phyloP scores from a whole-genome alignment of 2,888 invertebrate species.

The Anaspis maculata region DNA sequence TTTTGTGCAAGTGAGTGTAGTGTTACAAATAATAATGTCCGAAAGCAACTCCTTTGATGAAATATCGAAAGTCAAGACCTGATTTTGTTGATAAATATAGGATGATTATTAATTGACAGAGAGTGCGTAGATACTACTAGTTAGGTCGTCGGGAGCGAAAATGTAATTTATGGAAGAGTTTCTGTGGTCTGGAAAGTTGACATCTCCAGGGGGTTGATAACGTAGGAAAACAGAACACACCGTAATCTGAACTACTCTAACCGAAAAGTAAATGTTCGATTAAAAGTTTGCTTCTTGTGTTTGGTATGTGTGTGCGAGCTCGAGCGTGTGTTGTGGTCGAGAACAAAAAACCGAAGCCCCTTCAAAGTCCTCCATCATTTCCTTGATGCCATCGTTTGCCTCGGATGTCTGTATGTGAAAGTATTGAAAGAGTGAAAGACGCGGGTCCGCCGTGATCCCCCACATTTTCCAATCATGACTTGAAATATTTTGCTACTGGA shows the following conservation, averaged over 20 bases:
- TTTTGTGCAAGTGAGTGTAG: too few species aligned
- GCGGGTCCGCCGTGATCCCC: conserved; percentile 6
- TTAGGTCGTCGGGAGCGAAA: too few species aligned
- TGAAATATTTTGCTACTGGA: too few species aligned
- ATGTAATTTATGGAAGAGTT: conserved; percentile 27
- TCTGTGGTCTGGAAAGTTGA: conserved; percentile 24
- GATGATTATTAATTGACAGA: too few species aligned
- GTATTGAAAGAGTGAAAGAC: conserved; percentile 9
- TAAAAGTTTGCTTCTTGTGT: conserved; percentile 26
- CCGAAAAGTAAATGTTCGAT: conserved; percentile 30
- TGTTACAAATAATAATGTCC: too few species aligned
- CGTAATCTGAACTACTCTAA: conserved; percentile 23
- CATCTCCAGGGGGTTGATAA: conserved; percentile 25
- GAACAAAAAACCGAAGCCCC: conserved; percentile 12
- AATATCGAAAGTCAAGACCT: too few species aligned
- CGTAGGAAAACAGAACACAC: conserved; percentile 26
- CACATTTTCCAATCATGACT: conserved; percentile 4
- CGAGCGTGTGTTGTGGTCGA: too few species aligned
- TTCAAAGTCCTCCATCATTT: conserved; percentile 13
- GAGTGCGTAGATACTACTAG: too few species aligned
- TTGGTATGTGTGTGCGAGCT: too few species aligned
- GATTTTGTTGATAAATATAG: too few species aligned
- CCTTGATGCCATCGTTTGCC: conserved; percentile 9
- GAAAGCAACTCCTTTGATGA: too few species aligned
- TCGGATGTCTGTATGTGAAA: conserved; percentile 7